Base-by-base conservation (phyloP, 2,888 invertebrate species). In the Conops quadrifasciatus region DNA sequence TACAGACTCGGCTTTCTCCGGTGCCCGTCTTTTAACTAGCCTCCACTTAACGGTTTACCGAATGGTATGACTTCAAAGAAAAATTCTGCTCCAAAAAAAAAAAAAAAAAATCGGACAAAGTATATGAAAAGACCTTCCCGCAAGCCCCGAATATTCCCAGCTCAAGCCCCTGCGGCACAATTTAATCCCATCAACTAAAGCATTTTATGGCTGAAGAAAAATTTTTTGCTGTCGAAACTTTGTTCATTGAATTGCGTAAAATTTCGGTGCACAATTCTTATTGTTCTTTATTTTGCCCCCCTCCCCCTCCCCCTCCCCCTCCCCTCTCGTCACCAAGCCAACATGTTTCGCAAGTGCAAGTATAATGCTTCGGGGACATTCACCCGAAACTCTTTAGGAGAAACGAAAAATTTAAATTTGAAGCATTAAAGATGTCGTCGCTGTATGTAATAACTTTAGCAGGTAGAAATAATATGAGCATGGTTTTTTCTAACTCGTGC, bases 221-320 rank as follows among this genome's bases (percentile, higher is more conserved):
- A 7, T 77, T 74, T 77, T 75, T 76, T 75, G 73, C 74, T 76
- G 76, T 76, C 76, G 76, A 77, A 77, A 77, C 74, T 76, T 77
- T 72, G 71, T 72, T 77, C 76, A 77, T 77, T 77, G 76, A 77
- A 77, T 75, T 77, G 70, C 73, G 72, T 77, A 69, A 67, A 72
- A 73, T 68, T 64, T 69, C 64, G 21, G 13, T 21, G 24, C 4
- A 3, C 28, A n/a, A 5, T 16, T n/a, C n/a, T 56, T 21, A 2
- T 3, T 2, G 13, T 13, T 56, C 3, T n/a, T n/a, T 49, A 15
- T n/a, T n/a, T 49, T n/a, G 16, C 24, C 5, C 63, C 47, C 26
- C 21, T 26, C 51, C n/a, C 11, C 15, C 7, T 16, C 49, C 24
- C 21, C 19, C 24, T 19, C 7, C 24, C 13, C 4, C 3, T 13